Evolutionary conservation across 2,113 vertebrate species (phyloP), one percentile per base, ranked within the genome.

Genomic region (Ailurus styani): DNA sequence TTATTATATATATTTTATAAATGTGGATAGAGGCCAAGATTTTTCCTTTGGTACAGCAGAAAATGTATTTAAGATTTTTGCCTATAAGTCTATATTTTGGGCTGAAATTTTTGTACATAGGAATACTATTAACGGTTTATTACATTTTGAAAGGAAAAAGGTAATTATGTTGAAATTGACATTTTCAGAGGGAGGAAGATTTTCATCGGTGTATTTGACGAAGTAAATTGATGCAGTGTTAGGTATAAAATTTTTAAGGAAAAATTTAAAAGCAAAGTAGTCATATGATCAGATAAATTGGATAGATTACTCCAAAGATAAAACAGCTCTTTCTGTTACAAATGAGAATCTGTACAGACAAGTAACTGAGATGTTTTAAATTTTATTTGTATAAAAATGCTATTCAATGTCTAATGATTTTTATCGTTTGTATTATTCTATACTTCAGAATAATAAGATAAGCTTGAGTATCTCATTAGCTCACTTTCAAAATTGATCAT

Each of bases 341-440:
- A 94, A 52, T 54, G 37, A 91, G 54, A 47, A 79, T 73, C 60
- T 87, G 10, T 75, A 79, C 37, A 89, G 54, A 66, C 81, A 94
- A 84, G 37, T 70, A 64, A 87, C 68, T 45, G 40, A 87, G 31
- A 54, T 89, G 34, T 75, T 95, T 73, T 68, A 82, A 27, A 42
- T 96, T 97, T 75, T 84, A 72, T 96, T 83, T 96, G 55, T 64
- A 62, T 91, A 79, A 96, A 93, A 68, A 73, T 97, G n/a, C 55
- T 78, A 2, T 84, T 75, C 78, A 57, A 18, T 88, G 34, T 85
- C 27, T 73, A 75, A 54, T 95, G 31, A 52, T 84, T 91, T 88
- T 73, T 73, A 75, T 75, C 87, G 57, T 92, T 94, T 60, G 27
- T 66, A 64, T 96, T 96, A 70, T 54, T 92, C 29, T 77, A 4